Conservation (phyloP, 2,113 vertebrate species). For the Ptilonorhynchus violaceus region DNA sequence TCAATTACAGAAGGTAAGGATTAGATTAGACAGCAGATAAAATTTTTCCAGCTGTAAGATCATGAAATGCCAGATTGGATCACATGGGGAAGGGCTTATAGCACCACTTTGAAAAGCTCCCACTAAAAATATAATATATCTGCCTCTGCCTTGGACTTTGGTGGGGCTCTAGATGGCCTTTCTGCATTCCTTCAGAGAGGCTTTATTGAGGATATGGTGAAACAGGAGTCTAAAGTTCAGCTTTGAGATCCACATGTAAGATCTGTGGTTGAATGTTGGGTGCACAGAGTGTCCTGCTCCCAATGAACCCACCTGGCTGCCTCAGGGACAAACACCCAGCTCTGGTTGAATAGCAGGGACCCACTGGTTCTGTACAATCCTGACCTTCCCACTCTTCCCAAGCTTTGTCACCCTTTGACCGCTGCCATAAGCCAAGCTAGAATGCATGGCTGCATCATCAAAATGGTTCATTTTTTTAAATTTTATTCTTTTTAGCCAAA, state of each 20-base stretch:
- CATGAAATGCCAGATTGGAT: not conserved
- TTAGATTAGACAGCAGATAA: conserved; percentile 1
- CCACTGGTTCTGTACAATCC: not conserved
- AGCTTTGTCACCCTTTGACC: not conserved
- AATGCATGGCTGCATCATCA: not conserved
- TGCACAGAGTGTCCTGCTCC: not conserved
- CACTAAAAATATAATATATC: not conserved
- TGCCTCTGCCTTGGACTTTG: not conserved
- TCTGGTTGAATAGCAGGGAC: not conserved
- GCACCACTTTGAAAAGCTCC: not conserved
- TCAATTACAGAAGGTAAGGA: not conserved
- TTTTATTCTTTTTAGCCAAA: not conserved
- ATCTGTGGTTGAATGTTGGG: not conserved
- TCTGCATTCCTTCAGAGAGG: not conserved
- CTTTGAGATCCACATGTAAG: not conserved
- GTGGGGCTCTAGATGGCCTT: not conserved
- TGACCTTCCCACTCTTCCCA: not conserved
- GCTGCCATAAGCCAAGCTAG: not conserved
- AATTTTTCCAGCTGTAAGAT: not conserved
- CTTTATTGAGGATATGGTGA: not conserved
- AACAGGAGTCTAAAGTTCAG: not conserved
- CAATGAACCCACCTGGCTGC: not conserved
- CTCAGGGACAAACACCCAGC: not conserved
- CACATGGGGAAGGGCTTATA: not conserved
- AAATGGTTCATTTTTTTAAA: not conserved